Base-by-base conservation (phyloP, 1,140 invertebrate genomes). In the Drosophila ficusphila region DNA sequence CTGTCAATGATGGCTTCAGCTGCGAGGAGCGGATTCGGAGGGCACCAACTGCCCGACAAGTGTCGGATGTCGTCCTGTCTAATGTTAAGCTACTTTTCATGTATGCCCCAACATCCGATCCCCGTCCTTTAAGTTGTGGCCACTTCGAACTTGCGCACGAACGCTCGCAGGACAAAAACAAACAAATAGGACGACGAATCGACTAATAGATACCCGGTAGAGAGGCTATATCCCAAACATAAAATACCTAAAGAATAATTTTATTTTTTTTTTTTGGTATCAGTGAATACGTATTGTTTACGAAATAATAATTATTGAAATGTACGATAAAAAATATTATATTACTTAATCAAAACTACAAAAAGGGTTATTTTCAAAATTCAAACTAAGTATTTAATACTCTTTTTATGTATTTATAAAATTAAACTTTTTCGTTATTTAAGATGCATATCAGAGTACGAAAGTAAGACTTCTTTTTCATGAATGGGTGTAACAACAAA, bases 71-170 rank as follows among this genome's bases (percentile, higher is more conserved):
- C 73, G 72, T 73, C 25, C 81, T 60, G 60, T 81, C 76, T 81
- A 81, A 81, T 85, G 81, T 88, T 76, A 81, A 85, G 81, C 82
- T 74, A 85, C 81, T 85, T 85, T 85, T 85, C 81, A 86, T 85
- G 81, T 85, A 79, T 42, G 46, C 46, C 78, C 77, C 38, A 52
- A 38, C 33, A 53, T 51, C 69, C 14, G 16, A 12, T 41, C 31
- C 42, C 44, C 23, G 29, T 31, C 46, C 67, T 52, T 53, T 38
- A 33, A 41, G 44, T 16, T 38, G 31, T 33, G 48, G 54, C 9
- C 61, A 46, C 41, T 38, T 54, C 27, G 19, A 77, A 41, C 53
- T 52, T 78, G 44, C 67, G 78, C 78, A 79, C 72, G 73, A 79
- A 79, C 51, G 56, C 62, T 79, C 76, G 57, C 7, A 31, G 21